These are phyloP conservation scores for Sycophila texana DNA, from an alignment of 2,888 invertebrate species.

Conservation along the genomic window DNA sequence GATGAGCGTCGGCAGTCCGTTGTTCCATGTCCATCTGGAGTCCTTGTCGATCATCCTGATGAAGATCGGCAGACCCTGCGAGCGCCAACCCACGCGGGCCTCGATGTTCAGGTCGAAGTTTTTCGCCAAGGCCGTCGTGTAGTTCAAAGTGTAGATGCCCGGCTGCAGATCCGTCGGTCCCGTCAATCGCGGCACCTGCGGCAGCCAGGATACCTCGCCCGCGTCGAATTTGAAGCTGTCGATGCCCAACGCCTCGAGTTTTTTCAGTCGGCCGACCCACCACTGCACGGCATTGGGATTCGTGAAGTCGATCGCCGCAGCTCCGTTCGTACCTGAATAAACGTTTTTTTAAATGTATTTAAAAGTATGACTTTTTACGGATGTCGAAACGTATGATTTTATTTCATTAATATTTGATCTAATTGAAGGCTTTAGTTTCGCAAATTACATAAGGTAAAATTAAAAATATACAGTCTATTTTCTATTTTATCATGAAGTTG, in stretches of 20 bases:
- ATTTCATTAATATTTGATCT: not conserved
- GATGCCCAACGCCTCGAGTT: conserved; percentile 81
- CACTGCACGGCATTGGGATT: conserved; percentile 81
- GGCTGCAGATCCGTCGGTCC: conserved; percentile 79
- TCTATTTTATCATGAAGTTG: too few relatives aligned
- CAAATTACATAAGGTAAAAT: too few relatives aligned
- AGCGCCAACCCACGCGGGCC: conserved; percentile 82
- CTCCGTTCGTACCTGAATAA: conserved; percentile 67
- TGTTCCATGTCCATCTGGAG: conserved; percentile 82
- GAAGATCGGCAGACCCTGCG: conserved; percentile 84
- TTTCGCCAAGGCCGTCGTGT: conserved; percentile 78
- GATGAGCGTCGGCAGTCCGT: conserved; percentile 84
- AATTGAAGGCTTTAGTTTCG: not conserved
- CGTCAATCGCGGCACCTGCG: conserved; percentile 79
- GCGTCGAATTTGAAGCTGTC: conserved; percentile 90
- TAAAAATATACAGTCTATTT: too few relatives aligned
- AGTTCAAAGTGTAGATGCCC: conserved; percentile 78
- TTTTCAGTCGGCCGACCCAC: conserved; percentile 77
- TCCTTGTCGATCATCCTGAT: conserved; percentile 88
- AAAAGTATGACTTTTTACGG: too few relatives aligned
- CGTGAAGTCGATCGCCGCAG: conserved; percentile 84
- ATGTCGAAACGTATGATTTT: too few relatives aligned
- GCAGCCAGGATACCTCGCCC: conserved; percentile 85
- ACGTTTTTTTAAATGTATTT: not conserved
- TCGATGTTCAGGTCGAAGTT: conserved; percentile 82